phyloP scores from a whole-genome alignment of 2,888 invertebrate species.

The Nesidiocoris tenuis region DNA sequence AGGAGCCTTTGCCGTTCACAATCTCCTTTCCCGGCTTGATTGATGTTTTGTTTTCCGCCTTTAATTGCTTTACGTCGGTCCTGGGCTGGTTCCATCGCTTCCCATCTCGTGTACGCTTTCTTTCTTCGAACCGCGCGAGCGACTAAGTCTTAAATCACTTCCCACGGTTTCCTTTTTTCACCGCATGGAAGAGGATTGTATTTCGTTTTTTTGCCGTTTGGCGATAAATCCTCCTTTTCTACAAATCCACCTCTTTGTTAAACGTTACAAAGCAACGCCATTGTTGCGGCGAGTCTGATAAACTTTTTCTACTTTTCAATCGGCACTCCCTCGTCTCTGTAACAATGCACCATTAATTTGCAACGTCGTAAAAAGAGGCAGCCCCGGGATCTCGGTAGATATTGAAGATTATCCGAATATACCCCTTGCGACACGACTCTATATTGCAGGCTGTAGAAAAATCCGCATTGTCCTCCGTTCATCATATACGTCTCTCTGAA shows the following conservation, averaged over 20 bases:
- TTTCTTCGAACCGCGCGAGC: neutral
- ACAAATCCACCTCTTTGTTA: neutral
- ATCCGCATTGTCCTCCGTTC: too few species aligned
- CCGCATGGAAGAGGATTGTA: neutral
- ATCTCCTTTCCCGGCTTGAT: neutral
- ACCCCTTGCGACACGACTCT: too few species aligned
- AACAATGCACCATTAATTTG: neutral
- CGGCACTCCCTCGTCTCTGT: neutral
- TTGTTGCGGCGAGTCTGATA: neutral
- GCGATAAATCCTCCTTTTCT: neutral
- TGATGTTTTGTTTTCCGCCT: neutral
- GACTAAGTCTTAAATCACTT: neutral
- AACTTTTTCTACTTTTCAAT: neutral
- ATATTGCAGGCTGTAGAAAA: too few species aligned
- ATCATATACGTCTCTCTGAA: neutral
- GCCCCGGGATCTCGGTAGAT: too few species aligned
- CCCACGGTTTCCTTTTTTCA: neutral
- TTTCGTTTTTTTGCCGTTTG: neutral
- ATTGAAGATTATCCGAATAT: too few species aligned
- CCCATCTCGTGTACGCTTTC: neutral
- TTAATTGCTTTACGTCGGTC: neutral
- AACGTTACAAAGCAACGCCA: neutral
- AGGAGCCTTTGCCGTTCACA: neutral
- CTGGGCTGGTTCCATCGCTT: neutral
- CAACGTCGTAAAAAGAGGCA: neutral